Evolutionary conservation across 2,113 vertebrate species (phyloP).

Genomic region (Menura novaehollandiae): DNA sequence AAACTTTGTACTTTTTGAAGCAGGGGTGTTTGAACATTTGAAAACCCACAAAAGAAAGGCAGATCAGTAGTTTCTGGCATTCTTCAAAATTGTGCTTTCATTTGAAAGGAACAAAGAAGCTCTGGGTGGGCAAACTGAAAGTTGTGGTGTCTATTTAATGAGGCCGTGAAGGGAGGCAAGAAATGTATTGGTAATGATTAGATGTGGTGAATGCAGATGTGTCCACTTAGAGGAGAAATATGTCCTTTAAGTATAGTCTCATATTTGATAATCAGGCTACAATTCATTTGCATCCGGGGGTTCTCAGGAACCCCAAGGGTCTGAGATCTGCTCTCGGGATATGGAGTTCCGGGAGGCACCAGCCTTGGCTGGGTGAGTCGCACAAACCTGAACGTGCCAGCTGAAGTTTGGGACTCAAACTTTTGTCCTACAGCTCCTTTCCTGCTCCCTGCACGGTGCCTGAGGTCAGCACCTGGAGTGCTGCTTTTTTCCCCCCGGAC

Average conservation of each 20-base stretch:
- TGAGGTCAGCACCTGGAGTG: neutral
- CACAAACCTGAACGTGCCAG: neutral
- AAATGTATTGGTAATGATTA: neutral
- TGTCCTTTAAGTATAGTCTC: neutral
- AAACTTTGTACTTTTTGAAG: constrained; percentile 33
- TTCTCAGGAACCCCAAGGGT: neutral
- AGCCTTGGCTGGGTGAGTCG: neutral
- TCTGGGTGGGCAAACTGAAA: constrained; percentile 33
- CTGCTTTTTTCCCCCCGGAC: neutral
- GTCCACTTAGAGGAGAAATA: neutral
- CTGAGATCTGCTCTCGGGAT: neutral
- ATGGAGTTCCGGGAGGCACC: neutral
- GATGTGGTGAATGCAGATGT: neutral
- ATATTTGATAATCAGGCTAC: neutral
- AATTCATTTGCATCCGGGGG: neutral
- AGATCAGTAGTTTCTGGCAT: constrained; percentile 30
- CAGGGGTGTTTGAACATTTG: constrained; percentile 19
- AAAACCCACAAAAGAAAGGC: constrained; percentile 25
- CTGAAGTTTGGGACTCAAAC: neutral
- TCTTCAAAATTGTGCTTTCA: constrained; percentile 48
- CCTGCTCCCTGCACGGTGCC: neutral
- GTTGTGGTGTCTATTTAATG: constrained; percentile 9
- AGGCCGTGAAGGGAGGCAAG: neutral
- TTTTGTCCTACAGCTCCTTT: neutral
- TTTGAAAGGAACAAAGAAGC: constrained; percentile 33